Evolutionary conservation across 2,888 invertebrate species (phyloP), one percentile per base, ranked within the genome.

Genomic region (Smittia sp.): DNA sequence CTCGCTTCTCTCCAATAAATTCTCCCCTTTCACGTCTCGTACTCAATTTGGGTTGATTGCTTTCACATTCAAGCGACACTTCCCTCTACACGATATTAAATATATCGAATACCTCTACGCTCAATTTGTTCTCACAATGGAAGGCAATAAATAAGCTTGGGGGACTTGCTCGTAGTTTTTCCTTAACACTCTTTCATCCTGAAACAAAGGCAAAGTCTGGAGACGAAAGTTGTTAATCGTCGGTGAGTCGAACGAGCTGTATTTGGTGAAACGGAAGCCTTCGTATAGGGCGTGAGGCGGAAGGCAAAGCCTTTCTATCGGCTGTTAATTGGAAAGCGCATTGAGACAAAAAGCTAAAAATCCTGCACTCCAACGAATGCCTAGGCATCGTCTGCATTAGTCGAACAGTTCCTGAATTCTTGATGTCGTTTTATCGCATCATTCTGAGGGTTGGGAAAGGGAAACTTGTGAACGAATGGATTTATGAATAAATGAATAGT

Each of bases 1-100:
- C n/a, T 63, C 6, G 4, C 22, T 63, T 63, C 24, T 62, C 20
- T 20, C 27, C 52, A 32, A 32, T 32, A 32, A n/a, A 46, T 46
- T 46, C n/a, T 46, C 15, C 52, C 24, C 18, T 15, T 4, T 18
- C 7, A 25, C 65, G 11, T 65, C 65, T 41, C 68, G n/a, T 27
- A 67, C 39, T 25, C 68, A 68, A 69, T 69, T 69, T 69, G 24
- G 41, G 52, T 69, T 69, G 69, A 69, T 69, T 69, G 69, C 69
- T 54, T 54, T 52, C 69, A 69, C 52, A 69, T 41, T 52, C 25
- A 69, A 27, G 46, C 54, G 54, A 54, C 52, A 54, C 32, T 54
- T 54, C 58, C 46, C 39, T 1, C 2, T 15, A 15, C 46, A 46
- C 2, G 11, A 38, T 66, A 38, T 66, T 46, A 41, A 67, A 67